A percentile compares a stretch with the other conserved stretches of the same genome.
These are phyloP conservation scores for Phoxinus dragarum DNA, from an alignment of 2,797 vertebrate species.

Conservation along the genomic window DNA sequence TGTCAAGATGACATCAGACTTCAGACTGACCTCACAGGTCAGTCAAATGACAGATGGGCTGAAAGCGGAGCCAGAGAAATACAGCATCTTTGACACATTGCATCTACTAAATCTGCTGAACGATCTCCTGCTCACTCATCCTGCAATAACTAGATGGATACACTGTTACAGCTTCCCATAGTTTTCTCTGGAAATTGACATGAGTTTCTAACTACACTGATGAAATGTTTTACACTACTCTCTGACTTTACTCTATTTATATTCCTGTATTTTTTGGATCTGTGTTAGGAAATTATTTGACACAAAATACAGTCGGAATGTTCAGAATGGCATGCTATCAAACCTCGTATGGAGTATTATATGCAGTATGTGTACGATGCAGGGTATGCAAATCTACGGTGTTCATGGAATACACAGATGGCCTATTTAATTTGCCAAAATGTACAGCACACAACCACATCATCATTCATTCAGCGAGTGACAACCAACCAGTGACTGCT, in stretches of 20 bases:
- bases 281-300: slow-evolving; percentile 22
- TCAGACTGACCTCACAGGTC: slow-evolving; percentile 24
- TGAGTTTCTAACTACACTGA: background rate
- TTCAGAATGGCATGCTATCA: slow-evolving; percentile 17
- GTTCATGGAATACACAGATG: slow-evolving; percentile 2
- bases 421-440: background rate
- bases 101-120: slow-evolving; percentile 33
- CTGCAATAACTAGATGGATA: slow-evolving; percentile 3
- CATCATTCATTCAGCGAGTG: background rate
- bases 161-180: slow-evolving; percentile 14
- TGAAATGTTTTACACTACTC: background rate
- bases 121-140: slow-evolving; percentile 6
- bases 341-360: background rate
- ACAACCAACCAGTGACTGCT: background rate
- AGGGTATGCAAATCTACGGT: background rate
- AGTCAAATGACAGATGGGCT: slow-evolving; percentile 39
- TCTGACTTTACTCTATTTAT: slow-evolving; percentile 1
- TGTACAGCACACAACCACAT: background rate
- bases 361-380: background rate
- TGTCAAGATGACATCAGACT: slow-evolving; percentile 3
- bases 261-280: background rate
- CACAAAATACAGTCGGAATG: slow-evolving; percentile 18
- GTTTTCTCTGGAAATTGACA: background rate
- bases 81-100: slow-evolving; percentile 36
- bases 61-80: slow-evolving; percentile 38